phyloP scores from a whole-genome alignment of 2,113 vertebrate genomes.

The Pan troglodytes region NHGRI_mPanTro3-v2.1_pri NC_072414.2:81831501-81832000 shows the following conservation, averaged over 20 bases:
- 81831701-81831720: background rate
- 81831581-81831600: background rate
- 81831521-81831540: background rate
- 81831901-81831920: background rate
- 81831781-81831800: background rate
- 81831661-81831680: background rate
- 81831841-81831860: background rate
- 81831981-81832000: background rate
- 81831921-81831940: background rate
- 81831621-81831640: background rate
- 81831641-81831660: background rate
- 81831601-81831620: background rate
- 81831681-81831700: background rate
- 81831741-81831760: background rate
- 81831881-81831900: background rate
- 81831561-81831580: background rate
- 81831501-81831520: background rate
- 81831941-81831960: background rate
- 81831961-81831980: background rate
- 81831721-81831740: background rate
- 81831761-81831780: background rate
- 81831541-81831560: background rate
- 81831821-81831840: background rate
- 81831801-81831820: background rate
- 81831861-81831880: background rate